Base-by-base conservation (phyloP, 2,797 vertebrate genomes). In the Centroberyx gerrardi region DNA sequence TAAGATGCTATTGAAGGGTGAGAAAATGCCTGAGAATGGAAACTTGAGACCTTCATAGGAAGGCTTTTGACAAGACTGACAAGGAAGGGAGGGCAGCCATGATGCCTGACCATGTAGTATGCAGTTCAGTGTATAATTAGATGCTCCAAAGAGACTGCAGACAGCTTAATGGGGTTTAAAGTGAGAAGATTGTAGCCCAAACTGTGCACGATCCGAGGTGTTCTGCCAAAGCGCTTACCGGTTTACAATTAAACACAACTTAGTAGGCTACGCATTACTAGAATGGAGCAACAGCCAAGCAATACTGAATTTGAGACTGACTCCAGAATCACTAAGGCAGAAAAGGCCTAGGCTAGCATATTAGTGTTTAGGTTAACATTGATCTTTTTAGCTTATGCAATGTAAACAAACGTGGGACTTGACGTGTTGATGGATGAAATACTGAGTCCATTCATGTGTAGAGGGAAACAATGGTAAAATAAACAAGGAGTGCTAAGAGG, bases 391-490 rank as follows among this genome's bases (percentile, higher is more conserved):
- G 4, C 2, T 33, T 44, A 3, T 42, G 59, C 59, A 62, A 27
- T 28, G 40, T 44, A 44, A 62, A 44, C 56, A n/a, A 42, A 29
- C 18, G 22, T 28, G 56, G 53, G 38, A 36, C 18, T 49, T 42
- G 17, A 51, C 76, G 56, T 80, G 75, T 82, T 83, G 68, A 81
- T 38, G 59, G 71, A 78, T 63, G 62, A 80, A 88, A 53, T 44
- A 49, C 49, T 42, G 40, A 38, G 10, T 40, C 31, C 44, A 73
- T 83, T 88, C 74, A 84, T 85, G 70, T 67, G 55, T 51, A 54
- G 52, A 60, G 54, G 29, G 38, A 76, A 58, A 40, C 9, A 22
- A 77, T 67, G 64, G 71, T 85, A 68, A 89, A 89, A 89, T 61
- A 90, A 89, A 90, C 79, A 76, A 0, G 0, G 64, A 74, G 60